Evolutionary conservation across 2,888 invertebrate species (phyloP).

Genomic region (Clanis bilineata): DNA sequence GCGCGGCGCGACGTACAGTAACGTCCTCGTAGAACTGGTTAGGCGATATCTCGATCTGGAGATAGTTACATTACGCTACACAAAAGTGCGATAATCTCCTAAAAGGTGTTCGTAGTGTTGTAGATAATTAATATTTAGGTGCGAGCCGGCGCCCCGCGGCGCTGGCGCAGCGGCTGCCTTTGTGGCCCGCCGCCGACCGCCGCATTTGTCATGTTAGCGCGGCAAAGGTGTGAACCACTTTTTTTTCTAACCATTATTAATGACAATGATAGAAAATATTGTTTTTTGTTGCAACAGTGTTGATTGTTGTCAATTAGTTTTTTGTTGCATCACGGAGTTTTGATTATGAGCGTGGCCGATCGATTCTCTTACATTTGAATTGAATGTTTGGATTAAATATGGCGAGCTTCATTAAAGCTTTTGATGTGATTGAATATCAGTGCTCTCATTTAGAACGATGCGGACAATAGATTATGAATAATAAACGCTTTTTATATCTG

Average conservation of each 20-base stretch:
- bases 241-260: conserved; percentile 76
- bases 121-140: conserved; percentile 81
- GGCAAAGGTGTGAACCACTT: conserved; percentile 80
- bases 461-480: conserved; percentile 37
- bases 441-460: conserved; percentile 37
- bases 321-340: conserved; percentile 65
- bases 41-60: conserved; percentile 62
- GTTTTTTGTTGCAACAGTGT: conserved; percentile 75
- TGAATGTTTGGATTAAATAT: conserved; percentile 77
- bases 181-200: conserved; percentile 60
- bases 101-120: conserved; percentile 77
- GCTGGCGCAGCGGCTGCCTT: conserved; percentile 60
- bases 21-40: conserved; percentile 32
- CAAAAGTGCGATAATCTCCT: conserved; percentile 75
- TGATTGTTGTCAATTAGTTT: conserved; percentile 81
- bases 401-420: conserved; percentile 64
- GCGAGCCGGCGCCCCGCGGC: conserved; percentile 72
- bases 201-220: conserved; percentile 81
- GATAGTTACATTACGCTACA: conserved; percentile 63
- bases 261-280: conserved; percentile 80
- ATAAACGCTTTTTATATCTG: neutral
- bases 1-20: conserved; percentile 8
- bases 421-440: conserved; percentile 54
- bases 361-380: conserved; percentile 70
- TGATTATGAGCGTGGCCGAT: conserved; percentile 71